phyloP scores from a whole-genome alignment of 2,888 invertebrate species.

The Argyresthia goedartella region DNA sequence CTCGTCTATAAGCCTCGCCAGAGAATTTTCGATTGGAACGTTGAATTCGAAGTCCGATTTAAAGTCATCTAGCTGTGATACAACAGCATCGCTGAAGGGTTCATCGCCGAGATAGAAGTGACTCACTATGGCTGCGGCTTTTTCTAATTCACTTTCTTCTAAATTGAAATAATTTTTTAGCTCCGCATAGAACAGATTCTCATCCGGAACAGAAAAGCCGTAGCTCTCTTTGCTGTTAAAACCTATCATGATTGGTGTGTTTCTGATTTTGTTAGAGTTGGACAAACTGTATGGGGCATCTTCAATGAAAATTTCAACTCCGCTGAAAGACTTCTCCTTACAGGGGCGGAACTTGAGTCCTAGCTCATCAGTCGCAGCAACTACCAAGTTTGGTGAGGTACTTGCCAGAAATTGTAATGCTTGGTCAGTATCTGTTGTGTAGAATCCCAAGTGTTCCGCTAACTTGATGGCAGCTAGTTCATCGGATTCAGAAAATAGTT shows the following conservation, averaged over 20 bases:
- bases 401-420: not conserved
- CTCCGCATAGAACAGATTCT: not conserved
- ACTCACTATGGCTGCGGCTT: slow-evolving; percentile 16
- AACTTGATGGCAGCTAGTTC: not conserved
- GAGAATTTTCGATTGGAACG: not conserved
- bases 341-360: not conserved
- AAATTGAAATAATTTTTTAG: slow-evolving; percentile 27
- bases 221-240: not conserved
- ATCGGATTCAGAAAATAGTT: not conserved
- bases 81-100: not conserved
- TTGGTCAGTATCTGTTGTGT: not conserved
- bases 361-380: not conserved
- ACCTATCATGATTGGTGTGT: not conserved
- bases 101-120: slow-evolving; percentile 3
- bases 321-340: slow-evolving; percentile 2
- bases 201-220: not conserved
- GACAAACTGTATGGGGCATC: not conserved
- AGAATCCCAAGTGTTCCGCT: slow-evolving; percentile 1
- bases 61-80: not conserved
- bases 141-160: slow-evolving; percentile 24
- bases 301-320: slow-evolving; percentile 1
- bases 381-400: not conserved
- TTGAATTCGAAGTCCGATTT: not conserved
- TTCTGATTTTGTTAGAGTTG: not conserved
- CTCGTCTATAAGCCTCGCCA: not conserved